Percentiles rank a stretch among this genome's conserved stretches.
phyloP scores from a whole-genome alignment of 2,797 vertebrate species.

The Moxostoma hubbsi region DNA sequence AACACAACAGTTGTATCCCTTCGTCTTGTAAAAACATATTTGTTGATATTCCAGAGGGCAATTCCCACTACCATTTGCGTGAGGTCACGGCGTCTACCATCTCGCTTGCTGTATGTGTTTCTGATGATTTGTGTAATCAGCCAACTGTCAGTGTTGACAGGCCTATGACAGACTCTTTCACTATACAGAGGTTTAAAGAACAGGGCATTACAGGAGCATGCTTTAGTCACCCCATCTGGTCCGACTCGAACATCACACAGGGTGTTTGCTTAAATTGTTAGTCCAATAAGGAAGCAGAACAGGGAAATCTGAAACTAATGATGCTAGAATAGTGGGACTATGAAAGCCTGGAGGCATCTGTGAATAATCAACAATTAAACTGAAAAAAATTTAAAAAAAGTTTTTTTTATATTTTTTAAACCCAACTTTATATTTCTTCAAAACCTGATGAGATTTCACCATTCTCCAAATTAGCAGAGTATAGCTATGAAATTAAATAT shows the following conservation, averaged over 20 bases:
- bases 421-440: too few species aligned
- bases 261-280: slow-evolving; percentile 53
- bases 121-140: slow-evolving; percentile 64
- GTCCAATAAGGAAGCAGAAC: slow-evolving; percentile 60
- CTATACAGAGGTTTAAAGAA: slow-evolving; percentile 50
- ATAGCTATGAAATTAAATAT: too few species aligned
- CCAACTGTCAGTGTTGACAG: slow-evolving; percentile 59
- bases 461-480: too few species aligned
- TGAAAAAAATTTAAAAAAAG: slow-evolving; percentile 28
- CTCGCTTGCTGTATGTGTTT: slow-evolving; percentile 55
- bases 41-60: slow-evolving; percentile 53
- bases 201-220: slow-evolving; percentile 47
- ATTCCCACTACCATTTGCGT: slow-evolving; percentile 52
- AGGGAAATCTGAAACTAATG: slow-evolving; percentile 69
- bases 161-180: slow-evolving; percentile 61
- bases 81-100: slow-evolving; percentile 50
- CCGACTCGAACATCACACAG: slow-evolving; percentile 60
- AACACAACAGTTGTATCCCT: slow-evolving; percentile 35
- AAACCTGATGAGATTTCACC: too few species aligned
- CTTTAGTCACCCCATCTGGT: slow-evolving; percentile 61
- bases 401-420: background rate
- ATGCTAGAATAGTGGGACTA: slow-evolving; percentile 54
- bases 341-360: slow-evolving; percentile 60
- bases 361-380: slow-evolving; percentile 52
- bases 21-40: slow-evolving; percentile 37